These are phyloP conservation scores for Loripinus fragilis DNA, from an alignment of 2,888 invertebrate species.

Conservation along the genomic window DNA sequence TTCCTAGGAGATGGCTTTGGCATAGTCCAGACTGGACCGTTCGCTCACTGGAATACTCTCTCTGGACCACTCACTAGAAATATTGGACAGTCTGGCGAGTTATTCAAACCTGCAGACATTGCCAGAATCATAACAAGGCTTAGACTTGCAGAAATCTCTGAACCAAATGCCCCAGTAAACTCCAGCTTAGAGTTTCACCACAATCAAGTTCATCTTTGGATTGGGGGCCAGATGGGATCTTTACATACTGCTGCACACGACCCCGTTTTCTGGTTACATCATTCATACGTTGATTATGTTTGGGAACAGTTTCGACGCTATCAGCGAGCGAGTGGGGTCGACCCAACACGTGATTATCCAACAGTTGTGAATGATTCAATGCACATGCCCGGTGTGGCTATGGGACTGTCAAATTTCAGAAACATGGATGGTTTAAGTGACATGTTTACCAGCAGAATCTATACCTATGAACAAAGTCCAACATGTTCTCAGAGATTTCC, in stretches of 20 bases:
- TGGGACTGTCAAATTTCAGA: constrained; percentile 70
- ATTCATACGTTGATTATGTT: constrained; percentile 74
- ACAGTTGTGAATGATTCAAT: constrained; percentile 60
- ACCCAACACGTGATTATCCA: constrained; percentile 67
- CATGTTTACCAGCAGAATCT: constrained; percentile 60
- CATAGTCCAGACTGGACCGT: constrained; percentile 71
- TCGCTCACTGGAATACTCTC: constrained; percentile 71
- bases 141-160: constrained; percentile 61
- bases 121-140: constrained; percentile 55
- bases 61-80: constrained; percentile 72
- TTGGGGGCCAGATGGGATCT: constrained; percentile 73
- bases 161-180: constrained; percentile 64
- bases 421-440: constrained; percentile 73
- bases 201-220: constrained; percentile 73
- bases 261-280: constrained; percentile 74
- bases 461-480: constrained; percentile 62
- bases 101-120: constrained; percentile 62
- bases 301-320: constrained; percentile 72
- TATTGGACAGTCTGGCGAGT: constrained; percentile 67
- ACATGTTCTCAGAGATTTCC: constrained; percentile 52
- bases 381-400: constrained; percentile 58
- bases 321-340: constrained; percentile 56
- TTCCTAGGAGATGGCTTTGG: constrained; percentile 73
- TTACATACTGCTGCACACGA: constrained; percentile 74
- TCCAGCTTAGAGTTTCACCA: constrained; percentile 76